A percentile compares a stretch with the other conserved stretches of the same genome.
phyloP scores from a whole-genome alignment of 2,888 invertebrate genomes.

The Microctonus aethiopoides region DNA sequence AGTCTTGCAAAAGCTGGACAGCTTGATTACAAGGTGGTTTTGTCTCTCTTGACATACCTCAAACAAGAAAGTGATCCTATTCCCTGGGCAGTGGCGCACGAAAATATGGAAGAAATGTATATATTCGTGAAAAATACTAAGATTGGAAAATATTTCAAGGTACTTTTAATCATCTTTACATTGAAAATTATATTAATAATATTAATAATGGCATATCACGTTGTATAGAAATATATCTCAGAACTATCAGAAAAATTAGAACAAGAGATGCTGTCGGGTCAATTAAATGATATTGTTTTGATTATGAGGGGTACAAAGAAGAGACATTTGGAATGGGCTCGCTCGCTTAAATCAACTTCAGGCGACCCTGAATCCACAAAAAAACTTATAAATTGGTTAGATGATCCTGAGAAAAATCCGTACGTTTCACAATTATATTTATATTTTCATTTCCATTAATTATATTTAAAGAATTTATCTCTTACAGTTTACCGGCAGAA shows the following conservation, averaged over 20 bases:
- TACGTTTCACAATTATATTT: too few species aligned
- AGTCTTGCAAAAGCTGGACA: slow-evolving; percentile 66
- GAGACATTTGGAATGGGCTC: slow-evolving; percentile 60
- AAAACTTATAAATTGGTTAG: slow-evolving; percentile 32
- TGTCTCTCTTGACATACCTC: slow-evolving; percentile 70
- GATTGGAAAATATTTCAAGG: slow-evolving; percentile 68
- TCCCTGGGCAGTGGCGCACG: slow-evolving; percentile 76
- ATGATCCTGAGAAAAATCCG: slow-evolving; percentile 28
- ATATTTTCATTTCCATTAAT: too few species aligned
- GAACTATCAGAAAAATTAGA: slow-evolving; percentile 52
- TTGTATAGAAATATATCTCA: slow-evolving; percentile 58
- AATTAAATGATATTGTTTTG: slow-evolving; percentile 49
- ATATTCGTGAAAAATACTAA: slow-evolving; percentile 68
- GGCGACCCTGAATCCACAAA: slow-evolving; percentile 58
- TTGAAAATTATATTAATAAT: not conserved
- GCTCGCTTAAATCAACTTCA: slow-evolving; percentile 58
- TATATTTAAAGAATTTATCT: too few species aligned
- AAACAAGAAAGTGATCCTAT: slow-evolving; percentile 73
- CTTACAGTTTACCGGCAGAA: too few species aligned
- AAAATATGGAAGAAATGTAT: slow-evolving; percentile 65
- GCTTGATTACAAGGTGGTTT: slow-evolving; percentile 66
- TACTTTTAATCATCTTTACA: not conserved
- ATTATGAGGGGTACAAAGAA: slow-evolving; percentile 53
- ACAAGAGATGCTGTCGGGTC: slow-evolving; percentile 48
- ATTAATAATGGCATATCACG: not conserved